Conservation (phyloP, 92 coral and sea anemone genomes). For the Heliopora coerulea region DNA sequence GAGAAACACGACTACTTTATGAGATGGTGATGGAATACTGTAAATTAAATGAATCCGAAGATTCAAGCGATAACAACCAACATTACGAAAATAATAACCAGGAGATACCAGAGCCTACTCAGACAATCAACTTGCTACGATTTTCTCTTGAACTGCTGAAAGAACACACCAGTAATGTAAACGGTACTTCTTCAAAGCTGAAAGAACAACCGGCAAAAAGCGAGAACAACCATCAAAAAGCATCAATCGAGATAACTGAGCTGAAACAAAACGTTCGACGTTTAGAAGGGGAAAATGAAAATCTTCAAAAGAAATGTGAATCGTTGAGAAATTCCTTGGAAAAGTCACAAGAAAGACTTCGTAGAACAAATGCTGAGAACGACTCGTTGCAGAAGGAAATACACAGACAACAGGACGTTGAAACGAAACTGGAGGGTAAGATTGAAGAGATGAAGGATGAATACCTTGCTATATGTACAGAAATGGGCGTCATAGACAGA, state of each 20-base stretch:
- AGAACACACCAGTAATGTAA: neutral
- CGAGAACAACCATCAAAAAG: neutral
- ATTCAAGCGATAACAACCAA: conserved; percentile 4
- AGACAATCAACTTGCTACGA: neutral
- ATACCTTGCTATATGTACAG: neutral
- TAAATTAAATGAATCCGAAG: conserved; percentile 4
- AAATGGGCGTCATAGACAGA: conserved; percentile 5
- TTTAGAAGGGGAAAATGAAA: neutral
- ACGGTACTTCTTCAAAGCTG: neutral
- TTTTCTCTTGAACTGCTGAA: neutral
- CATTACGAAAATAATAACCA: neutral
- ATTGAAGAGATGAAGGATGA: conserved; percentile 5
- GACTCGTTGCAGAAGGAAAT: neutral
- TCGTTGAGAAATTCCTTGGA: conserved; percentile 24
- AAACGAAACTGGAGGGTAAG: neutral
- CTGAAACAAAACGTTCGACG: neutral
- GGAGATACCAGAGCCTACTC: neutral
- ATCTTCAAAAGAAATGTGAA: neutral
- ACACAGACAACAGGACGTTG: neutral
- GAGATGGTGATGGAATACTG: neutral
- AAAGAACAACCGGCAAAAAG: neutral
- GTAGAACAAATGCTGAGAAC: neutral
- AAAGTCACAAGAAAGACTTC: neutral
- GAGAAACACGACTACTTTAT: neutral
- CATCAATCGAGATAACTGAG: neutral